These are phyloP conservation scores for Clupea harengus DNA, from an alignment of 2,113 vertebrate genomes.

Conservation along the genomic window DNA sequence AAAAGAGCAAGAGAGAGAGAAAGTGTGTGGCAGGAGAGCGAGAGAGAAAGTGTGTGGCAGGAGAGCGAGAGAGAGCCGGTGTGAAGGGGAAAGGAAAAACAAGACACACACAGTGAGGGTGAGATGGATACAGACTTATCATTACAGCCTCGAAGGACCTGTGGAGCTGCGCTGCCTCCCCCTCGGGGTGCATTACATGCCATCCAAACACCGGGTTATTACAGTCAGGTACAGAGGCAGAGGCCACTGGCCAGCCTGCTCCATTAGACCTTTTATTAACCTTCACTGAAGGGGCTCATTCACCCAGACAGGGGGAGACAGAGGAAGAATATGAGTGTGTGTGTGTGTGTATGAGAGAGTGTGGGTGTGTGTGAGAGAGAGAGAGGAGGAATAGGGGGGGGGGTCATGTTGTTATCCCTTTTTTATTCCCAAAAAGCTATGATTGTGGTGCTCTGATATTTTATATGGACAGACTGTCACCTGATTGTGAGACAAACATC, in stretches of 20 bases:
- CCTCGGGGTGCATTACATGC: background rate
- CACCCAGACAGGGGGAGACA: background rate
- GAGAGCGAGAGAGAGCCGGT: too few relatives aligned
- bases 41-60: background rate
- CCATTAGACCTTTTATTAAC: background rate
- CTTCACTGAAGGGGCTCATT: background rate
- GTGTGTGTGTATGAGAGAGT: background rate
- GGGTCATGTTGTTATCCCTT: background rate
- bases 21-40: background rate
- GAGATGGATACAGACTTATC: background rate
- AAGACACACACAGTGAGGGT: background rate
- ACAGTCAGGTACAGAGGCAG: background rate
- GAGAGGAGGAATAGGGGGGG: background rate
- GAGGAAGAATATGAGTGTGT: background rate
- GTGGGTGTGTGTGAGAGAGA: background rate
- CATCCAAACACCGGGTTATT: background rate
- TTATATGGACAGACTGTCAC: too few relatives aligned
- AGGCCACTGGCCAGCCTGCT: background rate
- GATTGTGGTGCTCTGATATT: background rate
- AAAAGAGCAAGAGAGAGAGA: background rate
- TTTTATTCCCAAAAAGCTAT: background rate
- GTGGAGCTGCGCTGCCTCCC: background rate
- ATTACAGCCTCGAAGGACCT: background rate
- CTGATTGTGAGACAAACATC: too few relatives aligned
- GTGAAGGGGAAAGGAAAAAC: background rate